Base-by-base conservation (phyloP, 2,888 invertebrate species). In the Acrobasis suavella region DNA sequence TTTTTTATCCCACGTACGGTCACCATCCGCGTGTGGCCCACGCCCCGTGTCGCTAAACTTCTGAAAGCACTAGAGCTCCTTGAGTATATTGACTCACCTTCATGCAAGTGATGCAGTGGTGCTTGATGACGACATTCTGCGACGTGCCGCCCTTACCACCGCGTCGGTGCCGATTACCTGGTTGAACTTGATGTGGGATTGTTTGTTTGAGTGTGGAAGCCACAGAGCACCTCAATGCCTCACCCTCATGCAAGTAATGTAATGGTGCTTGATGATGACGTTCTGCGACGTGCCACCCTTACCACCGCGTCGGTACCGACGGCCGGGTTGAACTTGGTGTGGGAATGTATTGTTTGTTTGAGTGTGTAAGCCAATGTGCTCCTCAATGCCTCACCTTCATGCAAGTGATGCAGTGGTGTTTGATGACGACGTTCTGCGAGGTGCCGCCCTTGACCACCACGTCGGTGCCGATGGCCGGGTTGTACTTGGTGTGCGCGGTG, bases 331-430 rank as follows among this genome's bases (percentile, higher is more conserved):
- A 98, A 99, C 83, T 99, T 98, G 1, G 96, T 93, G 51, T 89
- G 89, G 0, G 95, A 22, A 22, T 22, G 22, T 22, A 22, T 3
- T 22, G 22, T 22, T 22, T 22, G 22, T 22, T 22, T 22, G 22
- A 2, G 22, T 22, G 22, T 22, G 22, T 22, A 22, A 22, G 7
- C 32, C 32, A 32, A 2, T 7, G 32, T 6, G 32, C 7, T 32
- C 32, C 32, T 7, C 2, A 32, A 32, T 15, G 38, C 46, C 58
- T 58, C n/a, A 92, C 93, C 89, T 98, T 98, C 99, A 99, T 99
- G 64, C 98, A 98, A 0, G 98, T 98, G 66, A 99, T 99, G 84
- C 99, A 99, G 81, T 98, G 97, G 82, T 98, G 98, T 74, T 97
- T 96, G 0, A 98, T 99, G 74, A 95, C 97, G 69, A 99, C 98